These are phyloP conservation scores for Lordiphosa mommai DNA, from an alignment of 1,140 invertebrate species.

Conservation along the genomic window DNA sequence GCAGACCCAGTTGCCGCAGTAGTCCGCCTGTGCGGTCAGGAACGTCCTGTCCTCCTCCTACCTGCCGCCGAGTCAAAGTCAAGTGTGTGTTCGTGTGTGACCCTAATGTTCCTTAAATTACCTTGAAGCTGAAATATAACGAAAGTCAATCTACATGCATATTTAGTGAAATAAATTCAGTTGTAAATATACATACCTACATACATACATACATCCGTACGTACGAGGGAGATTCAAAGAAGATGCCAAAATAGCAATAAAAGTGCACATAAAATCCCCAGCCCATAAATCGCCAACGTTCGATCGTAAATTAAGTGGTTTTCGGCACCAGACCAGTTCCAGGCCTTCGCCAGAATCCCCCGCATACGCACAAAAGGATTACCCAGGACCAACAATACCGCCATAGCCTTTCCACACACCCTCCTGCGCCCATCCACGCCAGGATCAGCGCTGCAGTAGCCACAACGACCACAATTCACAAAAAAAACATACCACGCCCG, in stretches of 20 bases:
- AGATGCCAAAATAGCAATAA: constrained; percentile 19
- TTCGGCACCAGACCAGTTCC: neutral
- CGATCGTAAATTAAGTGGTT: constrained; percentile 26
- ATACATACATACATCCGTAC: neutral
- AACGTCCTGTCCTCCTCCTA: constrained; percentile 28
- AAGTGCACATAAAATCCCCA: constrained; percentile 23
- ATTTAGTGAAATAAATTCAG: constrained; percentile 43
- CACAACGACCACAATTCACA: constrained; percentile 12
- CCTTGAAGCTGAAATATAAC: constrained; percentile 49
- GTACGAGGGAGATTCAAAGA: neutral
- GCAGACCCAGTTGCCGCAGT: neutral
- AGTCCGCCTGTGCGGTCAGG: constrained; percentile 19
- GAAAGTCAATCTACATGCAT: constrained; percentile 17
- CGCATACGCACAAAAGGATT: constrained; percentile 24
- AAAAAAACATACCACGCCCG: constrained; percentile 53
- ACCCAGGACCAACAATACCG: constrained; percentile 23
- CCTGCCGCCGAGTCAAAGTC: constrained; percentile 42
- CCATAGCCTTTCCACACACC: constrained; percentile 9
- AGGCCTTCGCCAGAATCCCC: neutral
- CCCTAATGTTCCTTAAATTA: constrained; percentile 74
- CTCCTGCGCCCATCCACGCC: too few relatives aligned
- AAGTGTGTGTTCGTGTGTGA: constrained; percentile 54
- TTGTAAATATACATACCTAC: constrained; percentile 13
- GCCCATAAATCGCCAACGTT: constrained; percentile 19
- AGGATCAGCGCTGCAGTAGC: neutral